Percentiles rank a stretch among this genome's conserved stretches.
These are phyloP conservation scores for Zygaena filipendulae DNA, from an alignment of 2,888 invertebrate species.

Conservation along the genomic window DNA sequence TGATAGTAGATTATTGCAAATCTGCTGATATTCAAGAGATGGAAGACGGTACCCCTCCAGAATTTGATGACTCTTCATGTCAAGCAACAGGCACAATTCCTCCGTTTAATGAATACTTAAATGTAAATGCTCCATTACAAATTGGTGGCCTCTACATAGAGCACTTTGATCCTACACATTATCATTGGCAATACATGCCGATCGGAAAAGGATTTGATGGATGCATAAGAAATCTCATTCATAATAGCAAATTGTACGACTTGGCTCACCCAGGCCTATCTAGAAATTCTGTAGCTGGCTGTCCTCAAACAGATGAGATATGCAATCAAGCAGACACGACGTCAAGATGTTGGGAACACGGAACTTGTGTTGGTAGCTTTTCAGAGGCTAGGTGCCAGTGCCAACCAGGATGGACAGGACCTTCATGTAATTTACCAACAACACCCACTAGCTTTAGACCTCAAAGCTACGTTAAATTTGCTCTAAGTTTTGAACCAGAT, in stretches of 20 bases:
- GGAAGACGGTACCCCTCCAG: constrained; percentile 89
- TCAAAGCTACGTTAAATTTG: constrained; percentile 97
- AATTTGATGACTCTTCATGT: constrained; percentile 90
- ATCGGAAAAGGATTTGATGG: constrained; percentile 94
- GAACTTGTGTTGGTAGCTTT: constrained; percentile 93
- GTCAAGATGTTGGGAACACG: constrained; percentile 90
- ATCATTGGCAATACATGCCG: constrained; percentile 92
- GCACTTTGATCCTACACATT: constrained; percentile 88
- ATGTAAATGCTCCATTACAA: constrained; percentile 95
- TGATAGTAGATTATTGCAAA: constrained; percentile 94
- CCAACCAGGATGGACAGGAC: constrained; percentile 95
- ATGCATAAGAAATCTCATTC: constrained; percentile 94
- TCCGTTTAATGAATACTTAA: constrained; percentile 95
- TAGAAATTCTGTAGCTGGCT: constrained; percentile 88
- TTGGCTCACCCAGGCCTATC: constrained; percentile 92
- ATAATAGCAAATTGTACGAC: constrained; percentile 96
- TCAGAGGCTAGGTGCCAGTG: constrained; percentile 93
- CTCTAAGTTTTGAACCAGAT: constrained; percentile 93
- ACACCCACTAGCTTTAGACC: constrained; percentile 92
- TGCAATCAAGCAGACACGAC: constrained; percentile 90
- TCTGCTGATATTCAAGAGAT: constrained; percentile 89
- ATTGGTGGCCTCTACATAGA: constrained; percentile 93
- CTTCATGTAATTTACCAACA: constrained; percentile 85
- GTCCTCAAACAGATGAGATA: constrained; percentile 92
- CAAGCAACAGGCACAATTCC: constrained; percentile 91